Base-by-base conservation (phyloP, 2,888 invertebrate species). In the Odontocolon sp. region DNA sequence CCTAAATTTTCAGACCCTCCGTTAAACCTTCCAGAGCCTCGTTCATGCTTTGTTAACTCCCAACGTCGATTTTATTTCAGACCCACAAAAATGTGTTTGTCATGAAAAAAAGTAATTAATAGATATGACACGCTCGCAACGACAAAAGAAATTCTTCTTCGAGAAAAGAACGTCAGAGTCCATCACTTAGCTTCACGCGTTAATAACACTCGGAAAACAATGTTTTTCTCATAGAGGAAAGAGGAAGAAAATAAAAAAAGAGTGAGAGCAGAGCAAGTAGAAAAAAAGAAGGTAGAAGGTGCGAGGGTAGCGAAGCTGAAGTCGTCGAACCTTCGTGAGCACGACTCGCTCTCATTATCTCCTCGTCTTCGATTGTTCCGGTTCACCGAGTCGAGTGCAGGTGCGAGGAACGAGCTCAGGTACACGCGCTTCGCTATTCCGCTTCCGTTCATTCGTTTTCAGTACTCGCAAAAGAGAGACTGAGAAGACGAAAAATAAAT, bases 281-380 rank as follows among this genome's bases (percentile, higher is more conserved):
- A 45, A 38, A 56, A 45, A 36, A 31, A 40, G 28, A 57, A 23
- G 64, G 26, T 6, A 40, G 28, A 38, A 70, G 64, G 14, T 16
- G 45, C 28, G 47, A 57, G 68, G 59, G 64, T 47, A 59, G 75
- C 71, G 70, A 73, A 74, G 63, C 67, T 64, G 38, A 56, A 67
- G 68, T 57, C 57, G 26, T 68, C 38, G 59, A 42, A 69, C 47
- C 28, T 69, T 36, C 45, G 26, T 6, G 56, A 31, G n/a, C 42
- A 36, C 54, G 64, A 56, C 56, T 52, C 47, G 33, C 31, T 50
- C 54, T 84, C 85, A 85, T 85, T 85, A 85, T 83, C 83, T 84
- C 81, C 83, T 81, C 82, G 82, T 80, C 81, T 83, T 84, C 83
- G 84, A 84, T 84, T 85, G 84, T 85, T 85, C 83, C 84, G 80